Base-by-base conservation (phyloP, 1,140 invertebrate species). In the Theocolax elegans region DNA sequence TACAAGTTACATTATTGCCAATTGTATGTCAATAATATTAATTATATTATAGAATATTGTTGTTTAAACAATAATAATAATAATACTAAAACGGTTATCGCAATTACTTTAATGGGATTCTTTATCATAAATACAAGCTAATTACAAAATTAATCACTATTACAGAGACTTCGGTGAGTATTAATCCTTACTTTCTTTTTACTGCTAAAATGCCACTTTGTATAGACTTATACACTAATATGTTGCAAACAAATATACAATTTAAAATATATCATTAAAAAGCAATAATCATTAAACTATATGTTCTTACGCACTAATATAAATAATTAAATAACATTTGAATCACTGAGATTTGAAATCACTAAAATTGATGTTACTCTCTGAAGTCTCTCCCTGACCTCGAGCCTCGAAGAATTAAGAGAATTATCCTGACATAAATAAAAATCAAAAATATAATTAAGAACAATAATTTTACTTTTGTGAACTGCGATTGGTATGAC, bases 71-170 rank as follows among this genome's bases (percentile, higher is more conserved):
- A 80, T 80, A 80, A 77, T 74, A 83, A 80, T 80, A 80, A 77
- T 74, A 78, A 77, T 81, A 82, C 63, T 73, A 63, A 71, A 74
- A 69, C 69, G 70, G 48, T 53, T 58, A 72, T 65, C 59, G 54
- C 66, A 75, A 75, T 72, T 72, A 63, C 66, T 64, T 56, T 73
- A 71, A 79, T 76, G 76, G 74, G 64, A 75, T 68, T 71, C 74
- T 79, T 77, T 76, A 81, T 74, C 71, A 78, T 81, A 84, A 82
- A 81, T 84, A 84, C 78, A 81, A 85, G 82, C 77, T 83, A 84
- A 85, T 85, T 83, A 84, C 82, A 85, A 85, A 85, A 83, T 73
- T 66, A 49, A 71, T 59, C 70, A 46, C 74, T 63, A 17, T 68
- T 40, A 25, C 64, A 49, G 69, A 71, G 69, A 71, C 69, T 71